These are phyloP conservation scores for Falcunculus frontatus DNA, from an alignment of 2,113 vertebrate species.

Conservation along the genomic window DNA sequence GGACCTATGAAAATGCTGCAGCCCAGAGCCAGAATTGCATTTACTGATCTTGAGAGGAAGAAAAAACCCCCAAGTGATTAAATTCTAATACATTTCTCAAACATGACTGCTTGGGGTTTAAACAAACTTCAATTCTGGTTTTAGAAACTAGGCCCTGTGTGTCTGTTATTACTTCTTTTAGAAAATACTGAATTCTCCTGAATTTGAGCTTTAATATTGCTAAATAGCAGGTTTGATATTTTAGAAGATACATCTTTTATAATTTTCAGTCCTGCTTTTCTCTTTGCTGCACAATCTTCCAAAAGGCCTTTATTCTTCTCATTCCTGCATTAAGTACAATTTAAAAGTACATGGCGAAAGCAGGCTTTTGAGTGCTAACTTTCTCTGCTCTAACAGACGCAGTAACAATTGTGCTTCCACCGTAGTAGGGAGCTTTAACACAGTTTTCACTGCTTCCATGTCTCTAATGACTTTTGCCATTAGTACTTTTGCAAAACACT, in stretches of 20 bases:
- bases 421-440: conserved; percentile 9
- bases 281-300: conserved; percentile 68
- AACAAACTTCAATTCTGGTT: background rate
- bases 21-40: background rate
- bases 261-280: conserved; percentile 77
- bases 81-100: background rate
- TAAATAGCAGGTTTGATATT: conserved; percentile 77
- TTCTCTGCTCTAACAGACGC: background rate
- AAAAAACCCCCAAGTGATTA: background rate
- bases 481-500: background rate
- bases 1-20: background rate
- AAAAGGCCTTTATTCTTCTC: conserved; percentile 70
- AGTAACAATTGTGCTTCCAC: conserved; percentile 58
- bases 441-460: background rate
- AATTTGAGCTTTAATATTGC: conserved; percentile 79
- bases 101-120: background rate
- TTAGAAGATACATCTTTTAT: conserved; percentile 37
- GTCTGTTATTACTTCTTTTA: background rate
- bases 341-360: conserved; percentile 7
- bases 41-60: background rate
- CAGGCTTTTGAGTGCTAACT: background rate
- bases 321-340: conserved; percentile 45
- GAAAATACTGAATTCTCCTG: conserved; percentile 42
- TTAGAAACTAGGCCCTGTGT: background rate
- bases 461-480: background rate